A percentile compares a stretch with the other conserved stretches of the same genome.
phyloP scores from a whole-genome alignment of 1,140 invertebrate species.

The Orius laevigatus region DNA sequence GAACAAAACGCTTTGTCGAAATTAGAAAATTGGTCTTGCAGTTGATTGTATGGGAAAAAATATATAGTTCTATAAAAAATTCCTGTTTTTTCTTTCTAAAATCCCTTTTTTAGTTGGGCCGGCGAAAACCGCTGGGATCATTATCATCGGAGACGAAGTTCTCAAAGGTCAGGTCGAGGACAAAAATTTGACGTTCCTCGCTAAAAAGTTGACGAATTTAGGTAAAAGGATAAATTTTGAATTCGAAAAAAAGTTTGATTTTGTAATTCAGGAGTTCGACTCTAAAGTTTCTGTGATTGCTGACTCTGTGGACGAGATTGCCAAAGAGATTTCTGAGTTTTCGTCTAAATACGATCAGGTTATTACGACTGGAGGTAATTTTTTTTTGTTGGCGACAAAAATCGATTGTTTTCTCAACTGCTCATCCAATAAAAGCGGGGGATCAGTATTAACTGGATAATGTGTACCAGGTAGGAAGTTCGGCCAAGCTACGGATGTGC shows the following conservation, averaged over 20 bases:
- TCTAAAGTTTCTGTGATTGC: constrained; percentile 54
- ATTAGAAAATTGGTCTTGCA: constrained; percentile 2
- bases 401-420: too few relatives aligned
- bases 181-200: constrained; percentile 54
- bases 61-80: neutral
- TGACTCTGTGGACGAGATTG: constrained; percentile 53
- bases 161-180: constrained; percentile 63
- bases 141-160: constrained; percentile 71
- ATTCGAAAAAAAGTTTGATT: neutral
- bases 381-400: too few relatives aligned
- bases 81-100: neutral
- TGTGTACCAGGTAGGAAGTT: too few relatives aligned
- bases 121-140: constrained; percentile 28
- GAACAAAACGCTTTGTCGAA: neutral
- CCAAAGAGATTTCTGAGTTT: constrained; percentile 45
- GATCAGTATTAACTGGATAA: too few relatives aligned
- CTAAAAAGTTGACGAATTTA: constrained; percentile 41
- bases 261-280: constrained; percentile 31
- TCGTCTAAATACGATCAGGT: constrained; percentile 45
- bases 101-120: neutral
- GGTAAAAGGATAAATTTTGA: constrained; percentile 25
- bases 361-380: constrained; percentile 52
- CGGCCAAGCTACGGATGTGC: too few relatives aligned
- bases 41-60: constrained; percentile 6
- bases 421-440: too few relatives aligned